phyloP scores from a whole-genome alignment of 2,888 invertebrate genomes.

The Callimorpha dominula region DNA sequence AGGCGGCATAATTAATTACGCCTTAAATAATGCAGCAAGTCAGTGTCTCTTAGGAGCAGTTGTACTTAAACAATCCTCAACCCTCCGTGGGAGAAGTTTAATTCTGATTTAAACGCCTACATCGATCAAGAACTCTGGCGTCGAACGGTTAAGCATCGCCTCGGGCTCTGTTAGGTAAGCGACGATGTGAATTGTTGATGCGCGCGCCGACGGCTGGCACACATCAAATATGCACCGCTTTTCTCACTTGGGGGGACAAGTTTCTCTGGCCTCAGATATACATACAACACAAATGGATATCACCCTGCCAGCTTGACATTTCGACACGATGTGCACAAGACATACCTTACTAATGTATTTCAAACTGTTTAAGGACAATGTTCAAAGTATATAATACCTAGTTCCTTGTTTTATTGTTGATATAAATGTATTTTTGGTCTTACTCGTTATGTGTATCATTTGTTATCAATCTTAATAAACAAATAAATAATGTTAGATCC shows the following conservation, averaged over 20 bases:
- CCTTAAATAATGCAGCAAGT: constrained; percentile 50
- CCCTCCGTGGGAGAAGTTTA: constrained; percentile 61
- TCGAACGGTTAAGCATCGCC: constrained; percentile 63
- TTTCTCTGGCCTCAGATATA: constrained; percentile 48
- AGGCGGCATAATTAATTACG: constrained; percentile 47
- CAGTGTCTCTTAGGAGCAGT: constrained; percentile 47
- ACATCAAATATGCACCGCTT: constrained; percentile 80
- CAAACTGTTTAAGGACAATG: constrained; percentile 47
- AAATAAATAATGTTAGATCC: too few relatives aligned
- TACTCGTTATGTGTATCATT: too few relatives aligned
- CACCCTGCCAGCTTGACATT: constrained; percentile 61
- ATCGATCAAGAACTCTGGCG: constrained; percentile 64
- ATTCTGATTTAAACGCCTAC: constrained; percentile 67
- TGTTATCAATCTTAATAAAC: too few relatives aligned
- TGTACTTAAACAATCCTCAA: constrained; percentile 57
- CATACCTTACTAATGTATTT: constrained; percentile 43
- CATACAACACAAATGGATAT: constrained; percentile 64
- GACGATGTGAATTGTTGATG: constrained; percentile 72
- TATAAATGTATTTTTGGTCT: too few relatives aligned
- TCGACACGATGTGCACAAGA: constrained; percentile 56
- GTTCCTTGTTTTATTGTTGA: not conserved
- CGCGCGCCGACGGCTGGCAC: constrained; percentile 60
- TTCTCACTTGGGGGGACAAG: constrained; percentile 62
- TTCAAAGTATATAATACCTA: constrained; percentile 8
- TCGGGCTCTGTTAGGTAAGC: constrained; percentile 71